Percentiles rank a stretch among this genome's conserved stretches.
phyloP scores from a whole-genome alignment of 2,113 vertebrate genomes.

The Argyrosomus japonicus region DNA sequence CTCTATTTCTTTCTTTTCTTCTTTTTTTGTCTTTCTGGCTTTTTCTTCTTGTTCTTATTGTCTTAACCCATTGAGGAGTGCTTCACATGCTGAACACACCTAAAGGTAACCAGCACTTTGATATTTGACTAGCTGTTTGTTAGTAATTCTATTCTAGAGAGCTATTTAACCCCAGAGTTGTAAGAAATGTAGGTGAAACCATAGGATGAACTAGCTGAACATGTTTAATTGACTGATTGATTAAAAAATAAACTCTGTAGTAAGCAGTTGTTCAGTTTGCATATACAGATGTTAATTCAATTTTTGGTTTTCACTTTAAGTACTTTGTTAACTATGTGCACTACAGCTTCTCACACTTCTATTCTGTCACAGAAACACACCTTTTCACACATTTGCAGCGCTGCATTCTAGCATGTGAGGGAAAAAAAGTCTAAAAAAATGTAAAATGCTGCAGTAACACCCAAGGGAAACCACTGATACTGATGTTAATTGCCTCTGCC shows the following conservation, averaged over 20 bases:
- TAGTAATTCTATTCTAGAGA: background rate
- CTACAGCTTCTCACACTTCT: background rate
- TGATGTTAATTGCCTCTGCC: constrained; percentile 63
- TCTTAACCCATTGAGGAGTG: constrained; percentile 28
- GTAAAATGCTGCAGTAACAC: constrained; percentile 58
- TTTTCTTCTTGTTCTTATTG: background rate
- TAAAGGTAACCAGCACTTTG: constrained; percentile 59
- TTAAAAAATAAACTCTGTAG: background rate
- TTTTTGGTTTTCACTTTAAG: constrained; percentile 1
- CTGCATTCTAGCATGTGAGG: constrained; percentile 5
- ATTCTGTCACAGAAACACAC: background rate
- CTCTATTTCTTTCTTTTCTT: constrained; percentile 13
- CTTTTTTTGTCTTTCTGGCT: background rate
- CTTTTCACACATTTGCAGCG: constrained; percentile 20
- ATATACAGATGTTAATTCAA: background rate
- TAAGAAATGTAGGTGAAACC: background rate
- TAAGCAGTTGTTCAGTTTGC: background rate
- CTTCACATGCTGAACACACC: constrained; percentile 33
- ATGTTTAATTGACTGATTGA: background rate
- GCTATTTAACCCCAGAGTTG: background rate
- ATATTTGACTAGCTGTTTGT: constrained; percentile 7
- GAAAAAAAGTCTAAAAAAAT: background rate
- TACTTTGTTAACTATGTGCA: constrained; percentile 15
- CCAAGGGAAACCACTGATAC: constrained; percentile 12
- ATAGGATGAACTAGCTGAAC: background rate